These are phyloP conservation scores for Piprites chloris DNA, from an alignment of 2,113 vertebrate genomes.

Conservation along the genomic window DNA sequence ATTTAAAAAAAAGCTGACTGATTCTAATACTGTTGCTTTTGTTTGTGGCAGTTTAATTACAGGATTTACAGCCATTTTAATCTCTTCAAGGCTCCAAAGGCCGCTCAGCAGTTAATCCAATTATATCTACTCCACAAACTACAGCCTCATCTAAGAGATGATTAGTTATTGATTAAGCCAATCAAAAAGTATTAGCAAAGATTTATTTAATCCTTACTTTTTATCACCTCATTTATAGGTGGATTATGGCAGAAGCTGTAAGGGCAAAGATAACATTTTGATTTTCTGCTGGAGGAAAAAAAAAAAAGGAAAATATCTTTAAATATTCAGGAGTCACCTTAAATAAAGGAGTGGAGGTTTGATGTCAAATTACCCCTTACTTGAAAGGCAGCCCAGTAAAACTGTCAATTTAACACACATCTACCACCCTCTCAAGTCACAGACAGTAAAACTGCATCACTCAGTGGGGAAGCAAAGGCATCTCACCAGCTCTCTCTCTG, in stretches of 20 bases:
- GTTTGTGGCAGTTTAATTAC: slow-evolving; percentile 91
- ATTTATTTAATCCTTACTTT: slow-evolving; percentile 74
- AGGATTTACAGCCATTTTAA: slow-evolving; percentile 93
- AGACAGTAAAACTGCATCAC: not conserved
- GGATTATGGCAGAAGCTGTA: slow-evolving; percentile 61
- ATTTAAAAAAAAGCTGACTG: slow-evolving; percentile 60
- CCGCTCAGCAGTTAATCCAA: slow-evolving; percentile 93
- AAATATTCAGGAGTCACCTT: slow-evolving; percentile 35
- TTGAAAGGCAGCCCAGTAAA: not conserved
- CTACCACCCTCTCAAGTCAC: not conserved
- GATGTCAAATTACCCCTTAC: not conserved
- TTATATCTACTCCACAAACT: slow-evolving; percentile 92
- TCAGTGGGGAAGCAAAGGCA: not conserved
- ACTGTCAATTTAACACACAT: not conserved
- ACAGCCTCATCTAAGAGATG: slow-evolving; percentile 79
- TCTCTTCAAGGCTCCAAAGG: slow-evolving; percentile 92
- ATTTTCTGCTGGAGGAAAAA: not conserved
- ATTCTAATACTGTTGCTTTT: slow-evolving; percentile 71
- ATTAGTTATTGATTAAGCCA: slow-evolving; percentile 86
- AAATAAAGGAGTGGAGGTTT: not conserved
- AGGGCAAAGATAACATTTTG: slow-evolving; percentile 51
- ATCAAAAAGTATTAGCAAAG: slow-evolving; percentile 80
- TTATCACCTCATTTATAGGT: slow-evolving; percentile 66
- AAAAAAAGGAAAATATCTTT: not conserved
- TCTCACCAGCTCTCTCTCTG: not conserved